Evolutionary conservation across 2,797 vertebrate species (phyloP), one percentile per base, ranked within the genome.

Genomic region (Lagodon rhomboides): DNA sequence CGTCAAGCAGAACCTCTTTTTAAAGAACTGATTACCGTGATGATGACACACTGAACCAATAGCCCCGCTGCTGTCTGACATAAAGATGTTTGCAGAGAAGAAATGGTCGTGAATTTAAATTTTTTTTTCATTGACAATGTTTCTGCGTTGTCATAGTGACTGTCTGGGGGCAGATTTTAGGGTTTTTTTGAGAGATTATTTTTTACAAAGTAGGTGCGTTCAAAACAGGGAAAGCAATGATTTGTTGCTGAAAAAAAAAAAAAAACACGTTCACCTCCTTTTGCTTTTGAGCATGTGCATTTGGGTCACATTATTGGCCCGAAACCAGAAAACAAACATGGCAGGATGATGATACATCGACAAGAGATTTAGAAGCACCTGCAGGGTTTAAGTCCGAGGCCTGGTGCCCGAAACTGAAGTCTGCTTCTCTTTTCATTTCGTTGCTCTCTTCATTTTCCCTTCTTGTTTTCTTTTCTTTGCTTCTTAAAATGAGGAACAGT

Each of bases 31-130:
- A 84, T 58, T 9, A 49, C 15, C 1, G 22, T 0, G 44, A 83
- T 79, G 78, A 86, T 71, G 81, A 85, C 77, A 80, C 76, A 46
- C 63, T 41, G 55, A 79, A 71, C 59, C 30, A 85, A 81, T 30
- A 72, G 25, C 27, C 77, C 77, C 67, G 60, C 50, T 68, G 71
- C 73, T 77, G 43, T 51, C 55, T 72, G 68, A 54, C 50, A 65
- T 64, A 54, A 50, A 64, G 56, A 64, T n/a, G 12, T n/a, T 62
- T 62, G 62, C 47, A 13, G 61, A 75, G 56, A 22, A n/a, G 11
- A 44, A 44, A 56, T 0, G 4, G 7, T 38, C 38, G 47, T 62
- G 34, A 77, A 61, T 66, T 38, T 15, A 11, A 46, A 64, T 61
- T 15, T 4, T 16, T 25, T 12, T 10, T 38, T 38, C 38, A 38